These are phyloP conservation scores for Lasioglossum zephyrum DNA, from an alignment of 2,888 invertebrate species.

Conservation along the genomic window DNA sequence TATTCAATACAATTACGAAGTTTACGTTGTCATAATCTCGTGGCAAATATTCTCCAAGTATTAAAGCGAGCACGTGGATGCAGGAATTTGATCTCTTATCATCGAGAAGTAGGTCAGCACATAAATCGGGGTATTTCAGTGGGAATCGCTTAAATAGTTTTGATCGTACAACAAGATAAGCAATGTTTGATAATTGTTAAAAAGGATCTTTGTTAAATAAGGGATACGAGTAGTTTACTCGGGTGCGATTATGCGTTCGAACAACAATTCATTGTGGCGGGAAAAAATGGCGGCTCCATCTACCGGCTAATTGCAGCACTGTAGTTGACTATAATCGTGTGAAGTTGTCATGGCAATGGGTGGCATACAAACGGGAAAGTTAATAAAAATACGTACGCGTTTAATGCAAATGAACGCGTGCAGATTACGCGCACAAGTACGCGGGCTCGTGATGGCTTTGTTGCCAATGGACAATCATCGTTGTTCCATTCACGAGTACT, in stretches of 20 bases:
- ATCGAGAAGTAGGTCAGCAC: neutral
- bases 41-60: neutral
- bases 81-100: neutral
- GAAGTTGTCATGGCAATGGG: slow-evolving; percentile 33
- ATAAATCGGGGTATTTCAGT: neutral
- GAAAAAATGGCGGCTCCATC: slow-evolving; percentile 7
- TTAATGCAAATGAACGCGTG: neutral
- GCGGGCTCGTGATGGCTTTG: neutral
- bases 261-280: neutral
- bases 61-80: neutral
- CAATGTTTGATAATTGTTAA: neutral
- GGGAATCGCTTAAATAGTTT: neutral
- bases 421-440: neutral
- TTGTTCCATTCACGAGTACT: neutral
- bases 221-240: neutral
- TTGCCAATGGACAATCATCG: neutral
- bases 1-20: neutral
- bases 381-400: slow-evolving; percentile 24
- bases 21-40: neutral
- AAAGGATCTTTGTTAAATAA: neutral
- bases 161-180: neutral
- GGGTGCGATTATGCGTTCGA: neutral
- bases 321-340: too few species aligned
- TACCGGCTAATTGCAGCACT: neutral
- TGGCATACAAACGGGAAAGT: slow-evolving; percentile 22